phyloP scores from a whole-genome alignment of 2,888 invertebrate genomes.

The Acrocyrtus sp. region DNA sequence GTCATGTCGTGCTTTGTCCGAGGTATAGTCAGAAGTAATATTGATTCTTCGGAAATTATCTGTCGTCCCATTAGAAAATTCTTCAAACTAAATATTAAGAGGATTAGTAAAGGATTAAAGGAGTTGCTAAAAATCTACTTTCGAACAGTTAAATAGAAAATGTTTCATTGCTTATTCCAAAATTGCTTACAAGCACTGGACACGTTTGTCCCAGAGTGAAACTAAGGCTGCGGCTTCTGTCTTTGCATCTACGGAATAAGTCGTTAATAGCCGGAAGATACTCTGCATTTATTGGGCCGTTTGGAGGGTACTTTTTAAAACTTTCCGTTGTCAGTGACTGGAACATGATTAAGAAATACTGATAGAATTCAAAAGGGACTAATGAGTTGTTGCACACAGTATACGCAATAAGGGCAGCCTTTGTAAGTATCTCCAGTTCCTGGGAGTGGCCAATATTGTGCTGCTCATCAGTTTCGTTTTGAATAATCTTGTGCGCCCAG shows the following conservation, averaged over 20 bases:
- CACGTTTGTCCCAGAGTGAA: slow-evolving; percentile 34
- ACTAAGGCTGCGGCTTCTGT: slow-evolving; percentile 18
- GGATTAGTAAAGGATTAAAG: no score
- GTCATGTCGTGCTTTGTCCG: slow-evolving; percentile 52
- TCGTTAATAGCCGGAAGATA: slow-evolving; percentile 44
- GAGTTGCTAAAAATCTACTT: no score
- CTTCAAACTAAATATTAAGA: slow-evolving; percentile 31
- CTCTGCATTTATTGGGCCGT: slow-evolving; percentile 36
- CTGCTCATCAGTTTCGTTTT: slow-evolving; percentile 43
- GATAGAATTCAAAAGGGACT: slow-evolving; percentile 56
- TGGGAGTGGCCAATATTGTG: slow-evolving; percentile 36
- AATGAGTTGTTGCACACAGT: slow-evolving; percentile 48
- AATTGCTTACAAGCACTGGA: slow-evolving; percentile 43
- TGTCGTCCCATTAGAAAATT: slow-evolving; percentile 6
- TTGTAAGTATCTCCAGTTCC: slow-evolving; percentile 52
- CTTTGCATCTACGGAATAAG: slow-evolving; percentile 47
- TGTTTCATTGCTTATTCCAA: neutral
- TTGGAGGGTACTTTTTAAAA: slow-evolving; percentile 56
- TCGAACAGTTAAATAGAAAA: neutral
- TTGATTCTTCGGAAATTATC: slow-evolving; percentile 8
- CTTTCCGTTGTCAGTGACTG: slow-evolving; percentile 51
- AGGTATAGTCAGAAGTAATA: slow-evolving; percentile 28
- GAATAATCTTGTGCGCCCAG: slow-evolving; percentile 50
- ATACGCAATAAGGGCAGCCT: slow-evolving; percentile 54
- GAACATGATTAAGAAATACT: slow-evolving; percentile 57